Conservation (phyloP, 2,113 vertebrate species). For the Caretta caretta region DNA sequence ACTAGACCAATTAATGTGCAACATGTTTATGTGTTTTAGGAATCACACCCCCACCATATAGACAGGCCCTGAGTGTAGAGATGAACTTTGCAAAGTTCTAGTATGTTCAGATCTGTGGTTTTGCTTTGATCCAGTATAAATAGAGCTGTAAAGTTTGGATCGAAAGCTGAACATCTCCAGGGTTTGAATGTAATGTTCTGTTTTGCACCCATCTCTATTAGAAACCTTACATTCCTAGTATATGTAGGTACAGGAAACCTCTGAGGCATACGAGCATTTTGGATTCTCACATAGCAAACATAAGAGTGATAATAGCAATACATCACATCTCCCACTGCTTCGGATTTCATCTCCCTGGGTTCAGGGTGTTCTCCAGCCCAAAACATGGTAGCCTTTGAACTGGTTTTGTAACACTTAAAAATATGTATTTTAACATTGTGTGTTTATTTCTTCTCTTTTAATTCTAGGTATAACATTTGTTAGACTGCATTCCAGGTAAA, state of each 20-base stretch:
- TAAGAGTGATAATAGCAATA: not conserved
- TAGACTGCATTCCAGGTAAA: not conserved
- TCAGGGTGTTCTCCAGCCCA: not conserved
- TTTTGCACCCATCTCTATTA: not conserved
- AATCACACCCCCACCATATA: not conserved
- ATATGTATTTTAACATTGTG: not conserved
- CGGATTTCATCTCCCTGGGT: not conserved
- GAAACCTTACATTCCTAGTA: constrained; percentile 20
- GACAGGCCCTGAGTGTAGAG: not conserved
- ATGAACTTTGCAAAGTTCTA: not conserved
- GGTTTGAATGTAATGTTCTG: not conserved
- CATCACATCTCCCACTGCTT: constrained; percentile 11
- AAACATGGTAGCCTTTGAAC: not conserved
- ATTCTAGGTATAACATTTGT: not conserved
- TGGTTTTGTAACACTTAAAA: not conserved
- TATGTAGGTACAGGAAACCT: constrained; percentile 60
- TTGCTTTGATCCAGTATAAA: constrained; percentile 24
- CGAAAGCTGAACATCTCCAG: constrained; percentile 11
- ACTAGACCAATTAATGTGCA: not conserved
- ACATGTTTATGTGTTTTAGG: not conserved
- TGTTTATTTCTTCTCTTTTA: not conserved
- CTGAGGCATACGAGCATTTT: constrained; percentile 36
- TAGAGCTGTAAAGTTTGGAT: not conserved
- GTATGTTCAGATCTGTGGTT: not conserved
- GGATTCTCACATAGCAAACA: constrained; percentile 3